Evolutionary conservation across 2,888 invertebrate genomes (phyloP), one percentile per base, ranked within the genome.

Genomic region (Epiblema foenella): DNA sequence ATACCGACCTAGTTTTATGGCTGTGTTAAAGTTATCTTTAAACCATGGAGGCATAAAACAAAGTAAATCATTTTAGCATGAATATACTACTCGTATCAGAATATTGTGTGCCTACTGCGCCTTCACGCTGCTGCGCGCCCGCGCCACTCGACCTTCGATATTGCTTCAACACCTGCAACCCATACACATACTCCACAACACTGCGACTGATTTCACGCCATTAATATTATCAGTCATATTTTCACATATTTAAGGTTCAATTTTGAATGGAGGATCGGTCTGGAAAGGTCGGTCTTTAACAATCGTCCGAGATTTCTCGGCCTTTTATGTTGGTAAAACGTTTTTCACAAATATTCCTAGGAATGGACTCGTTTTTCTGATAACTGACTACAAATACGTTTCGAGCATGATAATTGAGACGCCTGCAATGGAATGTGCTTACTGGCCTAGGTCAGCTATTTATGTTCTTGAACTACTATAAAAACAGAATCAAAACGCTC

Each of bases 141-240:
- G 18, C 37, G 18, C 18, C 12, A 4, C 57, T 57, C 57, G 57
- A 57, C 51, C 37, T 18, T 52, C 63, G 33, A 52, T 63, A 63
- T 63, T 52, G 52, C 52, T 24, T 63, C 18, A 18, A 51, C 37
- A 63, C 63, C 63, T 37, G 52, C 62, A 51, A 7, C 59, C 42
- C 24, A n/a, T 17, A 37, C 51, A 17, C 37, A 33, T 52, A 18
- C 17, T n/a, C 46, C 9, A 17, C 12, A 3, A 12, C 39, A 17
- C 15, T 20, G 29, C n/a, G 46, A 20, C 18, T 2, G 15, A 62
- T n/a, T 7, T 8, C 29, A 8, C 7, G n/a, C 33, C 11, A 2
- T 20, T 17, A 0, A 18, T 11, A 18, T 51, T 49, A 52, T 37
- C 37, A 15, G 11, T 51, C 33, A 4, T 62, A 63, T 18, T 10